Evolutionary conservation across 1,140 invertebrate genomes (phyloP).

Genomic region (Potamilus streckersoni): DNA sequence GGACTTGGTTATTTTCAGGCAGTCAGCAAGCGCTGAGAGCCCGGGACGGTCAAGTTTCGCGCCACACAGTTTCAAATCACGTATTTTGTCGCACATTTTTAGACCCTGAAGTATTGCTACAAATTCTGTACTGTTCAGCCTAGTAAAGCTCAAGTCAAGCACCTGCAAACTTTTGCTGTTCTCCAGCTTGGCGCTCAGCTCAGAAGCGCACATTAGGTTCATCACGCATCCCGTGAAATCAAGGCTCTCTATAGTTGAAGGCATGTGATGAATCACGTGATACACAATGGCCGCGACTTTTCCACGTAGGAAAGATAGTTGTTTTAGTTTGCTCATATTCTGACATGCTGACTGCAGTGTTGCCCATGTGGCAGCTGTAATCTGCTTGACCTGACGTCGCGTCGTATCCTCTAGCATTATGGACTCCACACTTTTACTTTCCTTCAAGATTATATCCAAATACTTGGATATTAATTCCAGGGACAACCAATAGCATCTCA

Average conservation of each 20-base stretch:
- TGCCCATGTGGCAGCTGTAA: constrained; percentile 43
- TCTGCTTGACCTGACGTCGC: constrained; percentile 21
- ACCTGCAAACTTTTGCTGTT: constrained; percentile 28
- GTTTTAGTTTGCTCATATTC: constrained; percentile 37
- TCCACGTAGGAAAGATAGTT: constrained; percentile 38
- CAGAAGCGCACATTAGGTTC: constrained; percentile 48
- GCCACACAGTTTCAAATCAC: constrained; percentile 38
- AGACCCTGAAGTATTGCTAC: constrained; percentile 47
- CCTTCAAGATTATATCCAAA: constrained; percentile 30
- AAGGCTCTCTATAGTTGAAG: constrained; percentile 37
- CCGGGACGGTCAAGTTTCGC: constrained; percentile 44
- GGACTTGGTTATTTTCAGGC: constrained; percentile 48
- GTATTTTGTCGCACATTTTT: constrained; percentile 43
- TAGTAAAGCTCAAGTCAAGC: constrained; percentile 42
- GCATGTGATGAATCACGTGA: constrained; percentile 47
- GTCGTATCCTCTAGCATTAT: constrained; percentile 31
- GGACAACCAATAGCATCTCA: constrained; percentile 47
- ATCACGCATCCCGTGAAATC: constrained; percentile 45
- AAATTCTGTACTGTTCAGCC: constrained; percentile 49
- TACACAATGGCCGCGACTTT: constrained; percentile 39
- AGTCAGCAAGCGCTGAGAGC: constrained; percentile 44
- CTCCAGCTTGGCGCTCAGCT: constrained; percentile 46
- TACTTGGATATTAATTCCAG: constrained; percentile 44
- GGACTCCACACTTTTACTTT: constrained; percentile 24
- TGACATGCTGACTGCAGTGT: constrained; percentile 44